phyloP scores from a whole-genome alignment of 2,113 vertebrate genomes.

The Cochlearius cochlearius region DNA sequence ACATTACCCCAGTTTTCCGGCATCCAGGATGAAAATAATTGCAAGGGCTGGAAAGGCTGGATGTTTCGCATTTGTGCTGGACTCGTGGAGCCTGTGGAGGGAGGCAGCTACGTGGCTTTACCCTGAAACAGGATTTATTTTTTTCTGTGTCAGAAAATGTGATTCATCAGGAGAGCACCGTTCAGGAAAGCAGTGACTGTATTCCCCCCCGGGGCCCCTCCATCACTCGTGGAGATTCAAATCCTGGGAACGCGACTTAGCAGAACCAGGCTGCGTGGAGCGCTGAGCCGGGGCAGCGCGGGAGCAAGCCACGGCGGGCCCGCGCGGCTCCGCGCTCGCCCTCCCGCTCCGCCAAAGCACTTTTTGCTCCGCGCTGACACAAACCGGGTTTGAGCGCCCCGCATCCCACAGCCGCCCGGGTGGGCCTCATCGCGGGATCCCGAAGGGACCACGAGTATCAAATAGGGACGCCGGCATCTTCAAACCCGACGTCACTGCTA shows the following conservation, averaged over 20 bases:
- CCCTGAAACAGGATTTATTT: background rate
- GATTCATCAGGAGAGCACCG: background rate
- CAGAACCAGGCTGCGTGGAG: background rate
- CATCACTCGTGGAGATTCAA: background rate
- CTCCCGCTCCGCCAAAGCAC: background rate
- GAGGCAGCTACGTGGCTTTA: background rate
- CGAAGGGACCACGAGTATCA: background rate
- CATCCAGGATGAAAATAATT: background rate
- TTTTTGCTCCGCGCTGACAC: background rate
- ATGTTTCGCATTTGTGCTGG: background rate
- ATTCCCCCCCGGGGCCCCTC: background rate
- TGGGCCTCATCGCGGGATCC: no score
- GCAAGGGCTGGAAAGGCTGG: background rate
- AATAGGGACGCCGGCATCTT: background rate
- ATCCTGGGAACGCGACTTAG: background rate
- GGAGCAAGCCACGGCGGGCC: accelerated
- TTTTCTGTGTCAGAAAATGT: background rate
- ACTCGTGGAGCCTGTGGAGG: background rate
- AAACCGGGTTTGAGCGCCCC: background rate
- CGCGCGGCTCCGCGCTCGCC: background rate
- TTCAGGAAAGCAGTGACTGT: background rate
- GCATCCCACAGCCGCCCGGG: background rate
- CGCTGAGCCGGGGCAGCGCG: no score
- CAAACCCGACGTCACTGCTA: background rate
- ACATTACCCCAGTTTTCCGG: background rate